Base-by-base conservation (phyloP, 2,797 vertebrate species). In the Sardinella longiceps region DNA sequence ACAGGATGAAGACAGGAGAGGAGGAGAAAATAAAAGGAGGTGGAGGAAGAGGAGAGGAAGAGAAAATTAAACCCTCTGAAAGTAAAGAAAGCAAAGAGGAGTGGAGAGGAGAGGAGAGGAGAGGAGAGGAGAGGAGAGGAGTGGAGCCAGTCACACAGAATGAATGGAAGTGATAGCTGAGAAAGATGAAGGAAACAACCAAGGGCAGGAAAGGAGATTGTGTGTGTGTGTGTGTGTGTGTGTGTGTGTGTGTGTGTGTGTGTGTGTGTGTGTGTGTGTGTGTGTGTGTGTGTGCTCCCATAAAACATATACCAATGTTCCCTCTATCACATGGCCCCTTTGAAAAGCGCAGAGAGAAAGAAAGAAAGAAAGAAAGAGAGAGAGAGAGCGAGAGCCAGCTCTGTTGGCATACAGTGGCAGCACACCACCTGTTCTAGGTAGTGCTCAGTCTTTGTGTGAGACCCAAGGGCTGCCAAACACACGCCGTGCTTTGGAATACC, bases 381-480 rank as follows among this genome's bases (percentile, higher is more conserved):
- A n/a, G n/a, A n/a, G n/a, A n/a, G n/a, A n/a, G n/a, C n/a, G n/a
- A 81, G 84, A 20, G 89, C 91, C 91, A 91, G 90, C 87, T 87
- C 89, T 85, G 82, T 88, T 91, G 90, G 90, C 89, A 88, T 83
- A 66, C 83, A 84, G 28, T 77, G 84, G 90, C 86, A 83, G 85
- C 88, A 84, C 87, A 63, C 90, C 89, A 88, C 90, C 92, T 90
- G 90, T 86, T 70, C 63, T 70, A 37, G 28, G 28, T 37, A 70
- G 63, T 11, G 11, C 6, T 28, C 28, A 12, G 10, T 10, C 63
- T 70, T 70, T 70, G 63, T 70, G 28, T 37, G 28, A 70, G 63
- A 5, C 63, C 14, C 63, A 70, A 70, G 30, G 30, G 63, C 63
- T 70, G 63, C 63, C 63, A 70, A 37, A 70, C 14, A 14, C 63